These are phyloP conservation scores for Hystrix cristata DNA, from an alignment of 2,113 vertebrate genomes.

Conservation along the genomic window DNA sequence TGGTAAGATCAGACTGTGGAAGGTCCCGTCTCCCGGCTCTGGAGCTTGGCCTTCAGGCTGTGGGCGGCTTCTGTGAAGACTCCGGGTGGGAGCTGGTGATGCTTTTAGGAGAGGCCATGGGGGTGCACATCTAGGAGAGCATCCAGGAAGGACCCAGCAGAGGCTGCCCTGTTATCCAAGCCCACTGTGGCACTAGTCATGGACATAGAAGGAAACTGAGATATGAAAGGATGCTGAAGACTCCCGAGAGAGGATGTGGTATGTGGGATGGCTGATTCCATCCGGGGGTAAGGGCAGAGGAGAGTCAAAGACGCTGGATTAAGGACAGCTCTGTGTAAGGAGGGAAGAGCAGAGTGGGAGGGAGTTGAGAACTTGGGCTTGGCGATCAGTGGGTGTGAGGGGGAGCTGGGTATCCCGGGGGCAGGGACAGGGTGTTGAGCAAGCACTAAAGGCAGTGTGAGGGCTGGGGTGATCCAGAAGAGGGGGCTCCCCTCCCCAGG, in stretches of 20 bases:
- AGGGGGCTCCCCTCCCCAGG: rapidly evolving
- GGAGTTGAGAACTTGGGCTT: background rate
- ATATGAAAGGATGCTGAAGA: background rate
- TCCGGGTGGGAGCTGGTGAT: background rate
- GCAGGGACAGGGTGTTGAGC: background rate
- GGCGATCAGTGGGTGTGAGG: background rate
- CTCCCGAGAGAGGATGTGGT: rapidly evolving
- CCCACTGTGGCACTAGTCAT: background rate
- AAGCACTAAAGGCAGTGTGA: rapidly evolving
- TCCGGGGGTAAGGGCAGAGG: too few species aligned
- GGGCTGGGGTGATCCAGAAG: background rate
- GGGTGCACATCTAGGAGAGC: background rate
- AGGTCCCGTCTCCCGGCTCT: background rate
- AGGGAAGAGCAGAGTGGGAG: background rate
- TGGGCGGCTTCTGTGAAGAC: too few species aligned
- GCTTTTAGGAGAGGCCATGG: background rate
- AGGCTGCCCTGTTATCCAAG: background rate
- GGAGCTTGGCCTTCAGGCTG: background rate
- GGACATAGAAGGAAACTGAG: background rate
- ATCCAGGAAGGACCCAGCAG: background rate
- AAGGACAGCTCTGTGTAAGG: background rate
- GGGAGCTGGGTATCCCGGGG: background rate
- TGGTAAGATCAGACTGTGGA: background rate
- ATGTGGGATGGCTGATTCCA: background rate
- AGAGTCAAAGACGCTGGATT: background rate